Evolutionary conservation across 1,140 invertebrate species (phyloP).

Genomic region (Trichonephila inaurata): DNA sequence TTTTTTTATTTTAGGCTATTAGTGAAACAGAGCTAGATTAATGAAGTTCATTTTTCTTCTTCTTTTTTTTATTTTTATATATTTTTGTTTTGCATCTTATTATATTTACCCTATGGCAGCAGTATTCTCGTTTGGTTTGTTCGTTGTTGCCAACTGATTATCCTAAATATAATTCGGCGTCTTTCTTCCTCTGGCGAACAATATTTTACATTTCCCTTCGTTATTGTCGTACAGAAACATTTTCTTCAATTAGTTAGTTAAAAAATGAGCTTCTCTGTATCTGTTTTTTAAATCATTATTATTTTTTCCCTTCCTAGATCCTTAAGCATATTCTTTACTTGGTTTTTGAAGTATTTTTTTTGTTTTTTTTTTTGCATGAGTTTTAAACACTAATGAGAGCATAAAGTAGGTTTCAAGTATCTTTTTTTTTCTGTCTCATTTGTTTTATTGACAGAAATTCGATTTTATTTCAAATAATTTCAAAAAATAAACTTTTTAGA

Average conservation of each 20-base stretch:
- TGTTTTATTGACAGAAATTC: too few species aligned
- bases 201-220: constrained; percentile 1
- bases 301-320: not conserved
- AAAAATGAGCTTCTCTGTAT: not conserved
- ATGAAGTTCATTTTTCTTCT: constrained; percentile 6
- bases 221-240: not conserved
- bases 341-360: too few species aligned
- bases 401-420: too few species aligned
- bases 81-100: constrained; percentile 30
- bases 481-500: too few species aligned
- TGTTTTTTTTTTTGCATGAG: too few species aligned
- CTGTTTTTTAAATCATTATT: not conserved
- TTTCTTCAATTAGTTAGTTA: constrained; percentile 25
- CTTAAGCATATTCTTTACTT: not conserved
- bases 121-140: not conserved
- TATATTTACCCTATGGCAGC: not conserved
- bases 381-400: too few species aligned
- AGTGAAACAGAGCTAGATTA: constrained; percentile 49
- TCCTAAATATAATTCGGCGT: constrained; percentile 11
- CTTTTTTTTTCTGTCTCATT: too few species aligned
- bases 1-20: constrained; percentile 32
- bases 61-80: not conserved
- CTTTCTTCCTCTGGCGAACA: not conserved
- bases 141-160: constrained; percentile 11
- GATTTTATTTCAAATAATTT: too few species aligned